phyloP scores from a whole-genome alignment of 2,797 vertebrate species.

The Sternotherus odoratus region DNA sequence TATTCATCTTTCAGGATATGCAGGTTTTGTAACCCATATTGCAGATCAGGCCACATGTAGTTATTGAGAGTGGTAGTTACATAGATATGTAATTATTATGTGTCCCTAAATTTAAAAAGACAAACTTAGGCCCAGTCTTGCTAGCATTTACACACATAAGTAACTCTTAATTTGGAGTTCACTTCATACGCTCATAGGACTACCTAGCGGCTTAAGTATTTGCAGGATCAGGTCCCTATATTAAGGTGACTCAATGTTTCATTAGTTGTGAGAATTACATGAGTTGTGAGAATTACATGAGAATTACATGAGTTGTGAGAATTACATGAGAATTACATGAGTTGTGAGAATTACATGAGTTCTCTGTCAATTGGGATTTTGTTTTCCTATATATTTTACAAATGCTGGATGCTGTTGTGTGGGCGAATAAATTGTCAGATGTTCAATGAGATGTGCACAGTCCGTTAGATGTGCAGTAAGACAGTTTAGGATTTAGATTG shows the following conservation, averaged over 20 bases:
- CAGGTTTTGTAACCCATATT: constrained; percentile 50
- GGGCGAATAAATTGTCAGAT: neutral
- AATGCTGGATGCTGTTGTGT: rapidly evolving
- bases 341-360: neutral
- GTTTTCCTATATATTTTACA: neutral
- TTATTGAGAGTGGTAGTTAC: neutral
- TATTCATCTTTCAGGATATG: constrained; percentile 26
- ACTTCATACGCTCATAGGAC: constrained; percentile 37
- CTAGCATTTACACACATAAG: neutral
- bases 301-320: neutral
- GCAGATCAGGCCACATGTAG: neutral
- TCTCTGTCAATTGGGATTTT: neutral
- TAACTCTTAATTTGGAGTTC: neutral
- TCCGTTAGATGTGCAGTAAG: neutral
- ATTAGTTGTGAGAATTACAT: neutral
- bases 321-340: neutral
- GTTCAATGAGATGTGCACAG: neutral
- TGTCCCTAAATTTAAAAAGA: constrained; percentile 24
- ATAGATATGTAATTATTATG: constrained; percentile 44
- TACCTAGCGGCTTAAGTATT: constrained; percentile 37
- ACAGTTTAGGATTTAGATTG: rapidly evolving
- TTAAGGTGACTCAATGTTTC: neutral
- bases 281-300: neutral
- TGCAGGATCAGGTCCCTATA: neutral
- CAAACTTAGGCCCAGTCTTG: neutral